phyloP scores from a whole-genome alignment of 2,888 invertebrate genomes.

The Lysandra coridon region DNA sequence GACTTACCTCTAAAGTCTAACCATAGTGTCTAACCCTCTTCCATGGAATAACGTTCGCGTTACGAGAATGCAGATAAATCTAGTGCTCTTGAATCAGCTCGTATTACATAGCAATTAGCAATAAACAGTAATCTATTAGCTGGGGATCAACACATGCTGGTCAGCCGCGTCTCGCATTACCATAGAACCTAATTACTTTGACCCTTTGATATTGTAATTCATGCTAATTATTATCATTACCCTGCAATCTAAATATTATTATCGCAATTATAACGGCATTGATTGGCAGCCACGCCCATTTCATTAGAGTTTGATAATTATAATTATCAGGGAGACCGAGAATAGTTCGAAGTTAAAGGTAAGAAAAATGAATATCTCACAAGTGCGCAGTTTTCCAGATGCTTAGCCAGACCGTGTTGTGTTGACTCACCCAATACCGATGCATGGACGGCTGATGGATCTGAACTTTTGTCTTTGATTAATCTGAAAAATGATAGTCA shows the following conservation, averaged over 20 bases:
- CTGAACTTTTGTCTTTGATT: neutral
- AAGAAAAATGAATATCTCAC: neutral
- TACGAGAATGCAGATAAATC: neutral
- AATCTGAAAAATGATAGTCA: neutral
- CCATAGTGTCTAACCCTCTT: too few relatives aligned
- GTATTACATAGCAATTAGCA: conserved; percentile 4
- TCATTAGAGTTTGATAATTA: neutral
- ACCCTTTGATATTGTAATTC: conserved; percentile 7
- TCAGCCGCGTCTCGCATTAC: neutral
- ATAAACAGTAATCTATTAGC: neutral
- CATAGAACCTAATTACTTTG: neutral
- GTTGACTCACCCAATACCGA: neutral
- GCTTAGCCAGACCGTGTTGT: neutral
- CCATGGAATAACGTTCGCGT: too few relatives aligned
- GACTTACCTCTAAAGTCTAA: too few relatives aligned
- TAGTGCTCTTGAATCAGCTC: neutral
- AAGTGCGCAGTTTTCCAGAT: neutral
- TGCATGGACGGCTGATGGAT: neutral
- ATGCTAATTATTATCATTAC: neutral
- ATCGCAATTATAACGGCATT: neutral
- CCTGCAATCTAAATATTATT: neutral
- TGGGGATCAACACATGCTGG: neutral
- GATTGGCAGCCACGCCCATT: neutral
- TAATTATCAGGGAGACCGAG: too few relatives aligned
- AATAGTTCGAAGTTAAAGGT: too few relatives aligned